Evolutionary conservation across 2,113 vertebrate species (phyloP).

Genomic region (Tachuris rubrigastra): DNA sequence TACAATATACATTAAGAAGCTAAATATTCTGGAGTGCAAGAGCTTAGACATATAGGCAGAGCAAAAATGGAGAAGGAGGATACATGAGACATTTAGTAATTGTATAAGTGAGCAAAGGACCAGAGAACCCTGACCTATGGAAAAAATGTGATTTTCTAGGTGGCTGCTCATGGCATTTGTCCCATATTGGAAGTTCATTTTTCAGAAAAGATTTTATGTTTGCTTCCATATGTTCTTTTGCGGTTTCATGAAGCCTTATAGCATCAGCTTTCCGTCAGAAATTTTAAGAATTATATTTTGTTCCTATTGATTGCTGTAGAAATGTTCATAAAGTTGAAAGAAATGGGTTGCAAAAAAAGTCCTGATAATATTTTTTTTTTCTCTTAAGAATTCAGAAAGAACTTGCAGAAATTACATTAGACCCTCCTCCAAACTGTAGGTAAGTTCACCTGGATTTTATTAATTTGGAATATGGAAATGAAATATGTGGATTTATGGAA

Average conservation of each 20-base stretch:
- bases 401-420: constrained; percentile 98
- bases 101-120: neutral
- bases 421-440: constrained; percentile 99
- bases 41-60: neutral
- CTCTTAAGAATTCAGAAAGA: constrained; percentile 95
- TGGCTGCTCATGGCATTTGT: neutral
- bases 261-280: neutral
- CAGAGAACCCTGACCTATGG: neutral
- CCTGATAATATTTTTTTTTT: constrained; percentile 33
- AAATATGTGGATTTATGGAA: neutral
- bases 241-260: neutral
- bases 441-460: constrained; percentile 77
- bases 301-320: neutral
- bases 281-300: neutral
- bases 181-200: neutral
- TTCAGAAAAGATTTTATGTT: neutral
- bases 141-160: neutral
- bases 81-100: neutral
- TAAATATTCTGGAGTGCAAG: neutral
- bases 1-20: neutral
- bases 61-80: neutral
- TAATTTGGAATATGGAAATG: constrained; percentile 1
- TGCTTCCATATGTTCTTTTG: neutral
- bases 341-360: neutral
- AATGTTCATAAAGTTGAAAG: neutral